Evolutionary conservation across 2,888 invertebrate genomes (phyloP).

Genomic region (Anorthoa munda): DNA sequence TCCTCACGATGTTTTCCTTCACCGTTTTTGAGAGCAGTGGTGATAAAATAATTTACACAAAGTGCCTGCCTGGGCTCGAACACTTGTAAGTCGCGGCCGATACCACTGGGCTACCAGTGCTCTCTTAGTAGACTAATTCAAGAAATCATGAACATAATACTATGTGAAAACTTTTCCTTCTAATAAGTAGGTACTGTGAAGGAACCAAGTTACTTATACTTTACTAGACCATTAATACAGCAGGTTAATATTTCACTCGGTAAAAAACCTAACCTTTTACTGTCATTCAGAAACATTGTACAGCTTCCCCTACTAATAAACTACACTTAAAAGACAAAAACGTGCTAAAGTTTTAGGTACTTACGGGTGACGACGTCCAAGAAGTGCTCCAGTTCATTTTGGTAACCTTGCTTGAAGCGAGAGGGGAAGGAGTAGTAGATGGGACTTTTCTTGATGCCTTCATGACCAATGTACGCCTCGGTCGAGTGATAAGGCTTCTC

Average conservation of each 20-base stretch:
- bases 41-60: no score
- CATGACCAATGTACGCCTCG: constrained; percentile 80
- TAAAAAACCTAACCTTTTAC: neutral
- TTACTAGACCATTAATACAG: neutral
- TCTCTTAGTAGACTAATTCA: neutral
- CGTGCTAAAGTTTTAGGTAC: constrained; percentile 33
- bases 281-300: neutral
- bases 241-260: neutral
- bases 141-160: neutral
- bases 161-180: neutral
- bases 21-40: no score
- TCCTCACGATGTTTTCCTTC: no score
- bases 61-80: no score
- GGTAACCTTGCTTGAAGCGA: constrained; percentile 89
- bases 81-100: no score
- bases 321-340: no score
- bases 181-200: no score
- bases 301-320: neutral
- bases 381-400: constrained; percentile 91
- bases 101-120: no score
- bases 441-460: constrained; percentile 85
- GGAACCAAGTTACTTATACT: neutral
- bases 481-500: constrained; percentile 88
- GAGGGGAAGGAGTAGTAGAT: constrained; percentile 92
- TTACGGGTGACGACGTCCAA: constrained; percentile 90